Evolutionary conservation across 1,140 invertebrate species (phyloP), one percentile per base, ranked within the genome.

Genomic region (Tribolium castaneum): DNA sequence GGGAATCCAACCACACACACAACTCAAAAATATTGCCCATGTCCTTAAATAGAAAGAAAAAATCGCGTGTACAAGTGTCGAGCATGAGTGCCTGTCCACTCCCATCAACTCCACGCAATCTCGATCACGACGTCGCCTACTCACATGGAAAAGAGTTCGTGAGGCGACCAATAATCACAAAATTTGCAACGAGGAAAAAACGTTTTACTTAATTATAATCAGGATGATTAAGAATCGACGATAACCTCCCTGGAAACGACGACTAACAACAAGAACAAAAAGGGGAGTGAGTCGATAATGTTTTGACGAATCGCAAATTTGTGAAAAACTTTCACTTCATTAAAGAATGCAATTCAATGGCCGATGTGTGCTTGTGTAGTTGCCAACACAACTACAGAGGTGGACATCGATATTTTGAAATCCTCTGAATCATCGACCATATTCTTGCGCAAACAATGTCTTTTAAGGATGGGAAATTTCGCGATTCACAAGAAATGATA

Each of bases 231-330:
- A 30, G 16, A 66, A 66, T 39, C 59, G n/a, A 9, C 25, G 59
- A 66, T 66, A 66, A 66, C 59, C 59, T 34, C 59, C 59, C 59
- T 66, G 59, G 59, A 66, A 66, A 66, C 59, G 25, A 14, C 10
- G 25, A 66, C 59, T 66, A 30, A 66, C 59, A 66, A 66, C 59
- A 66, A 66, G 19, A 59, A 22, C 10, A 10, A 59, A 19, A 19
- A 19, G 16, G 16, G 14, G 2, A 14, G 54, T 59, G 2, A 14
- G 54, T 59, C 54, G 19, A 59, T 59, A 59, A 1, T 59, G 19
- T 25, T n/a, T n/a, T 59, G 19, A 59, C n/a, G 19, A 59, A 25
- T 59, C 19, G 19, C 54, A 22, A 59, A 22, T 59, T 30, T 25
- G 1, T 19, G 25, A 59, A 19, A 59, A 59, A 59, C 54, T 59